Base-by-base conservation (phyloP, 2,888 invertebrate species). In the Amaurobius ferox region DNA sequence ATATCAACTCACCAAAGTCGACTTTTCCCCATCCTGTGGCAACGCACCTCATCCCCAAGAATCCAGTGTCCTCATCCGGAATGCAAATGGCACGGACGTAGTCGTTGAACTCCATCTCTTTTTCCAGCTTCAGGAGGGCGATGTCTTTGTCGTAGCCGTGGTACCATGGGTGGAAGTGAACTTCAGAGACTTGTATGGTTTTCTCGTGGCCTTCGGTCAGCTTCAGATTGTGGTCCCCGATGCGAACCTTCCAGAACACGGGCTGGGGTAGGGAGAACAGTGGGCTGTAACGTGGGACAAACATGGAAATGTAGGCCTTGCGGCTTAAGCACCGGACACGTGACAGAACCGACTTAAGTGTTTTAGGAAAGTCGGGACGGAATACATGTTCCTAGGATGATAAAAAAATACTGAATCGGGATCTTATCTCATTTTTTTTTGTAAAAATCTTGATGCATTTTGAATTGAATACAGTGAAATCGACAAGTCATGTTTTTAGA, bases 101-200 rank as follows among this genome's bases (percentile, higher is more conserved):
- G 71, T 93, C 93, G 77, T 94, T 94, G 23, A 95, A 92, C 90
- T 95, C 95, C 0, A 96, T 95, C 44, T 96, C 94, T 90, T 94
- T 94, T 0, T 95, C 95, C 87, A 97, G 93, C 91, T 96, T 96
- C 95, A 97, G 95, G 79, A 97, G 91, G 3, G 97, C 97, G 94
- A 89, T 89, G 80, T 89, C 89, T 66, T 89, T 89, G 68, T 89
- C 89, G 80, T 89, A 89, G 9, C 89, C 89, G 55, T 87, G 86
- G 76, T 89, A 89, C 89, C 89, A 89, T 19, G 89, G 89, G 55
- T 89, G 88, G 73, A 89, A 89, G 68, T 89, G 88, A 16, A 89
- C 88, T 23, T 89, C 71, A 0, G 89, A 79, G 26, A 89, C 89
- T 28, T 89, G 89, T 28, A 90, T 89, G 72, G 90, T 90, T 80